A percentile compares a stretch with the other conserved stretches of the same genome.
These are phyloP conservation scores for Phocides pigmalion DNA, from an alignment of 1,140 invertebrate species.

Conservation along the genomic window DNA sequence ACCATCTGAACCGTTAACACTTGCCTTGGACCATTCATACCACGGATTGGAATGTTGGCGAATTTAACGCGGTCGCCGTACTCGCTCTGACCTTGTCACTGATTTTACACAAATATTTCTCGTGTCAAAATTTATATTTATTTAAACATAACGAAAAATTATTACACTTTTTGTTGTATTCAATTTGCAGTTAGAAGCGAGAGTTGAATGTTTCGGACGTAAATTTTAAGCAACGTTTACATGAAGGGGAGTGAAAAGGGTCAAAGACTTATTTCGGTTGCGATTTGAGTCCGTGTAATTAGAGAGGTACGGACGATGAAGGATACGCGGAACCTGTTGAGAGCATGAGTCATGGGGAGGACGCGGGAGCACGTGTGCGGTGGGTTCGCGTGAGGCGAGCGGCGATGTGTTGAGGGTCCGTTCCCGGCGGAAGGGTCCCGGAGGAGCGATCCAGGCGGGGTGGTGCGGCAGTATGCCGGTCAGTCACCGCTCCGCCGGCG, in stretches of 20 bases:
- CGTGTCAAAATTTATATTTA: background rate
- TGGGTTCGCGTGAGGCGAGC: conserved; percentile 58
- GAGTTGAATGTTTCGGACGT: too few species aligned
- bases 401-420: conserved; percentile 57
- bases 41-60: conserved; percentile 24
- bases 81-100: conserved; percentile 25
- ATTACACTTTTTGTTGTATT: too few species aligned
- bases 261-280: conserved; percentile 44
- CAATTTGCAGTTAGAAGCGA: too few species aligned
- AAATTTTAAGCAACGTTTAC: too few species aligned
- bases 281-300: conserved; percentile 18
- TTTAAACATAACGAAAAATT: background rate
- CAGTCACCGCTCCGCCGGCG: conserved; percentile 79
- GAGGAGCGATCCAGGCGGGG: conserved; percentile 73
- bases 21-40: conserved; percentile 33
- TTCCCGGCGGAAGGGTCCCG: conserved; percentile 77
- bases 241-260: conserved; percentile 24
- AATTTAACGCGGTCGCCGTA: conserved; percentile 26
- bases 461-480: conserved; percentile 78
- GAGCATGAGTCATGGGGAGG: conserved; percentile 49
- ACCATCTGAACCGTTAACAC: conserved; percentile 45
- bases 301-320: conserved; percentile 25
- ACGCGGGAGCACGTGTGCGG: conserved; percentile 54
- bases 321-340: conserved; percentile 54
- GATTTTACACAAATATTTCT: conserved; percentile 9